Evolutionary conservation across 2,797 vertebrate genomes (phyloP).

Genomic region (Peromyscus eremicus): DNA sequence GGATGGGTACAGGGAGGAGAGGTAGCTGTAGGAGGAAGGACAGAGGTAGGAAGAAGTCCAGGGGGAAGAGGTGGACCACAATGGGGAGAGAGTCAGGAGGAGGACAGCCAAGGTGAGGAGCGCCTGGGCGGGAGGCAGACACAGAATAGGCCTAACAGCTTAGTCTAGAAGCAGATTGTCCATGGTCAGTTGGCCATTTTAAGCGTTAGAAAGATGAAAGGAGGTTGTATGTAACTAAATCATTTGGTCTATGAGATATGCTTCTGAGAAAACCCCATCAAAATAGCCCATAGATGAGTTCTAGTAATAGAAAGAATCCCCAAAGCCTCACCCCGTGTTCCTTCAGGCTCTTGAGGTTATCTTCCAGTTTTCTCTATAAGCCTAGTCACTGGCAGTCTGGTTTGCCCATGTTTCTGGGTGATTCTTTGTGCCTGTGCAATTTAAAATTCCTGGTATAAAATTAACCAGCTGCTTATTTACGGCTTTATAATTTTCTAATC

Average conservation of each 20-base stretch:
- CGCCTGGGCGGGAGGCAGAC: background rate
- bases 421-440: background rate
- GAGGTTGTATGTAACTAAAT: background rate
- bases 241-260: background rate
- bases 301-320: background rate
- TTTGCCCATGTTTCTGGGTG: slow-evolving; percentile 16
- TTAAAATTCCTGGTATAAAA: slow-evolving; percentile 38
- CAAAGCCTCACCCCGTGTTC: background rate
- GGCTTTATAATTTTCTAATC: slow-evolving; percentile 67
- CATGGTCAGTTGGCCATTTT: background rate
- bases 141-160: background rate
- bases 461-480: slow-evolving; percentile 59
- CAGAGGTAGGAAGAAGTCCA: background rate
- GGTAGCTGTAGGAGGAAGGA: background rate
- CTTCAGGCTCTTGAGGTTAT: background rate
- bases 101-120: background rate
- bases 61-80: no score
- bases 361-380: slow-evolving; percentile 9
- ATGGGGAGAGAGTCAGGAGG: background rate
- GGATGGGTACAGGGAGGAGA: no score
- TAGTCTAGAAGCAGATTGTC: background rate
- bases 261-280: background rate
- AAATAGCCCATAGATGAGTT: background rate
- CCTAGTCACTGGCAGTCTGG: background rate
- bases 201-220: background rate